Percentiles rank a stretch among this genome's conserved stretches.
phyloP scores from a whole-genome alignment of 2,113 vertebrate genomes.

The Peromyscus maniculatus region DNA sequence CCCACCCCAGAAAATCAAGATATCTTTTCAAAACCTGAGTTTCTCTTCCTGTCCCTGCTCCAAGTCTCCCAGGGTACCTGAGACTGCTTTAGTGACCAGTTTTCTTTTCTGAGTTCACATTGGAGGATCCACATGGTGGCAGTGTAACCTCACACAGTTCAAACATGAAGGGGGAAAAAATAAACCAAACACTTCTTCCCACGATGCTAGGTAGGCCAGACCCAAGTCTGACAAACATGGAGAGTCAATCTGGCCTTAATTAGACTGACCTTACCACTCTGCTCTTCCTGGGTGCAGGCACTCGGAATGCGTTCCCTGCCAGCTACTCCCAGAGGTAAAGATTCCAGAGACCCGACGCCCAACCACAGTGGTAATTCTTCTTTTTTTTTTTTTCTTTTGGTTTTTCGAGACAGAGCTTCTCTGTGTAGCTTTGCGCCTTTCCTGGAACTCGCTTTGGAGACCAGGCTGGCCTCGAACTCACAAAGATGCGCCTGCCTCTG shows the following conservation, averaged over 20 bases:
- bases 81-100: background rate
- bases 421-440: too few relatives aligned
- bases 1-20: background rate
- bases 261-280: background rate
- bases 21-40: background rate
- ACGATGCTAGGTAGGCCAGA: background rate
- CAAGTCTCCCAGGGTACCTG: accelerated
- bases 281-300: background rate
- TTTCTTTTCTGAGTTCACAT: background rate
- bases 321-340: background rate
- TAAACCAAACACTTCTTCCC: background rate
- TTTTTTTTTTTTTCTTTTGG: too few relatives aligned
- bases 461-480: too few relatives aligned
- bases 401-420: too few relatives aligned
- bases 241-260: background rate
- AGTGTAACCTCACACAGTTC: conserved; percentile 73
- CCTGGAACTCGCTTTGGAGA: too few relatives aligned
- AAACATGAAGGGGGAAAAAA: background rate
- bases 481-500: too few relatives aligned
- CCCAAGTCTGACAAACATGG: background rate
- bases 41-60: background rate
- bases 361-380: background rate
- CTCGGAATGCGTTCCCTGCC: background rate
- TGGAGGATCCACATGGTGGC: conserved; percentile 85
- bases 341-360: background rate